Evolutionary conservation across 2,888 invertebrate genomes (phyloP).

Genomic region (Brachypalpus laphriformis): DNA sequence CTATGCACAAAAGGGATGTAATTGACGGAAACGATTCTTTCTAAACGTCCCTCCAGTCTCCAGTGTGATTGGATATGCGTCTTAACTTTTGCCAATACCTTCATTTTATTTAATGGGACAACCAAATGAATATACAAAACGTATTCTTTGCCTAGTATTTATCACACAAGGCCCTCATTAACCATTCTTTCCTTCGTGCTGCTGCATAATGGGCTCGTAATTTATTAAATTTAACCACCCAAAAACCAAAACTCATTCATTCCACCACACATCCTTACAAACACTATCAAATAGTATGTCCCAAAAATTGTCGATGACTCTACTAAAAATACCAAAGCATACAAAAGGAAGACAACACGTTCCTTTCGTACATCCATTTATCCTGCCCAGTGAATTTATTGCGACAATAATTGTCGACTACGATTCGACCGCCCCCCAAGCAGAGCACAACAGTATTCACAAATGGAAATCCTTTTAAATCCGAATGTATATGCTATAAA

Average conservation of each 20-base stretch:
- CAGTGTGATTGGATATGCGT: too few relatives aligned
- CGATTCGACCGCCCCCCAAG: conserved; percentile 6
- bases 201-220: conserved; percentile 59
- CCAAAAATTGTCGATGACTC: conserved; percentile 47
- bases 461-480: conserved; percentile 59
- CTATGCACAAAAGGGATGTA: too few relatives aligned
- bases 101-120: not conserved
- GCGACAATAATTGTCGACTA: conserved; percentile 66
- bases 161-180: not conserved
- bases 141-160: not conserved
- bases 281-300: not conserved
- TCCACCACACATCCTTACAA: conserved; percentile 1
- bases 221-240: conserved; percentile 54
- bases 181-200: conserved; percentile 10
- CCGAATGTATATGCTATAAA: conserved; percentile 59
- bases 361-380: conserved; percentile 38
- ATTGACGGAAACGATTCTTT: too few relatives aligned
- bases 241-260: not conserved
- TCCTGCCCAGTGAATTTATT: conserved; percentile 63
- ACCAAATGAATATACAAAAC: not conserved
- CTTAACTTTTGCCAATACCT: not conserved
- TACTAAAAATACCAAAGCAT: conserved; percentile 22
- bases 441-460: conserved; percentile 30
- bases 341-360: conserved; percentile 45
- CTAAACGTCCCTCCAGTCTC: too few relatives aligned